Evolutionary conservation across 2,113 vertebrate genomes (phyloP), one percentile per base, ranked within the genome.

Genomic region (Callocephalon fimbriatum): DNA sequence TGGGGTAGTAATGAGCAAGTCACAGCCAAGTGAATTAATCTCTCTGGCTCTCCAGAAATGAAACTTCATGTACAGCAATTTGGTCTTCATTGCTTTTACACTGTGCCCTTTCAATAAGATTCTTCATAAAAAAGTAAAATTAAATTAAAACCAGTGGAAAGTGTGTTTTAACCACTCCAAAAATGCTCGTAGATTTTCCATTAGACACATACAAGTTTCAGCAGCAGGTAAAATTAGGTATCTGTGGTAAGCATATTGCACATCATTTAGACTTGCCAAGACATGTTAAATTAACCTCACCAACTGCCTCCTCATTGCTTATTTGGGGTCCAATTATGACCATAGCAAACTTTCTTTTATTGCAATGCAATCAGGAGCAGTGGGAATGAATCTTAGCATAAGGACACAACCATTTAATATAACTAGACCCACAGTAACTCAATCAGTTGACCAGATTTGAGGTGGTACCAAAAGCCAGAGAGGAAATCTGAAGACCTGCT

Each of bases 1-100:
- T 95, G 91, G 95, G 92, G 86, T 94, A 94, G 95, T 96, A 95
- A 98, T 93, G 97, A 97, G 97, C 96, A 95, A 93, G 95, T 97
- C 97, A 92, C 92, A 97, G 94, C 96, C 90, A 95, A 95, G 97
- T 95, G 97, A 97, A 98, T 98, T 98, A 97, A 97, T 97, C 96
- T 98, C 81, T 85, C 91, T 73, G 89, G 88, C 91, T 97, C 96
- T 95, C 96, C 94, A 95, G 93, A 97, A 97, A 95, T 14, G 89
- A 98, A 98, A 95, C 93, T 96, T 97, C 96, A 71, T 62, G 75
- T 94, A 88, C 88, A 94, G 93, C 93, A 95, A 90, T 97, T 97
- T 91, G 84, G 94, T 95, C 93, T 97, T 96, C 96, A 94, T 96
- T 96, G 95, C 95, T 96, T 97, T 86, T 66, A 93, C 75, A 88